Conservation (phyloP, 2,797 vertebrate genomes). For the Miopithecus talapoin region DNA sequence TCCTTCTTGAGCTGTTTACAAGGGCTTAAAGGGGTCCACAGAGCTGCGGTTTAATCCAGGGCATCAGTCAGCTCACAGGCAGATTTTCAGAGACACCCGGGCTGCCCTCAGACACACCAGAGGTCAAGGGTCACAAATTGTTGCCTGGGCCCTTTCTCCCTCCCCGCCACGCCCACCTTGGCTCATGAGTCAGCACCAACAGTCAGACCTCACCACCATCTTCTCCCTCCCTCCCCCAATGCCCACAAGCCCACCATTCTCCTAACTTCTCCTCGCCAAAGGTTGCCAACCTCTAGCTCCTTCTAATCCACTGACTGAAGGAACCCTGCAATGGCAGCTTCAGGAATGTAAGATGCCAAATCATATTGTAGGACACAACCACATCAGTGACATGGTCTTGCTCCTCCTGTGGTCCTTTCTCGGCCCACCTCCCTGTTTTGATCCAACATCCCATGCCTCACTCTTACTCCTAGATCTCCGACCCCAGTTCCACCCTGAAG, state of each 20-base stretch:
- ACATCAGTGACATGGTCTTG: not conserved
- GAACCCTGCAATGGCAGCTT: not conserved
- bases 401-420: not conserved
- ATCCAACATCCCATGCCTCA: not conserved
- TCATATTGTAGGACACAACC: not conserved
- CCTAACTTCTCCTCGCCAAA: not conserved
- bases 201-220: not conserved
- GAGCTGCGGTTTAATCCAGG: not conserved
- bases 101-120: not conserved
- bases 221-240: too few relatives aligned
- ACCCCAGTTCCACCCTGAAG: not conserved
- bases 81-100: not conserved
- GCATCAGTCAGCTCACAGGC: not conserved
- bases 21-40: not conserved
- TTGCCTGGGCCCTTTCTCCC: not conserved
- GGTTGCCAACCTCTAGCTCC: not conserved
- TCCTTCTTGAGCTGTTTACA: not conserved
- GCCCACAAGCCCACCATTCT: not conserved
- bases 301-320: not conserved
- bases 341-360: not conserved
- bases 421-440: not conserved
- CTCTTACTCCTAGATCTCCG: not conserved
- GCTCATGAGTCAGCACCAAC: not conserved
- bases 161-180: not conserved
- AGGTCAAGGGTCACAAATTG: not conserved